Percentiles rank a stretch among this genome's conserved stretches.
phyloP scores from a whole-genome alignment of 2,113 vertebrate species.

The Rhombomys opimus region DNA sequence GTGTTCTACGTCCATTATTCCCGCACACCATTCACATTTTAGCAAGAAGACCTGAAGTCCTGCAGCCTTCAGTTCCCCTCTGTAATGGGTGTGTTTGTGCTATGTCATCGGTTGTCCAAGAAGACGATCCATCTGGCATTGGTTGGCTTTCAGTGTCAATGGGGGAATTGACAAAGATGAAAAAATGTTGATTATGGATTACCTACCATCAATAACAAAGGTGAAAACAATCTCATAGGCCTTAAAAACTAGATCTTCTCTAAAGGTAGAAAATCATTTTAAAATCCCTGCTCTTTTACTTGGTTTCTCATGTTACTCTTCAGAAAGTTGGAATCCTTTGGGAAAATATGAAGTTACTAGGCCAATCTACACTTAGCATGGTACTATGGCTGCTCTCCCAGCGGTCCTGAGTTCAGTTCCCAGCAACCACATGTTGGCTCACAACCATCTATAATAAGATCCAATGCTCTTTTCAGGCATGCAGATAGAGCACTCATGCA shows the following conservation, averaged over 20 bases:
- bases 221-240: conserved; percentile 32
- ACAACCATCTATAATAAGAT: neutral
- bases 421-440: neutral
- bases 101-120: conserved; percentile 47
- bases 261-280: conserved; percentile 43
- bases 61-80: neutral
- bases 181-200: conserved; percentile 39
- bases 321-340: neutral
- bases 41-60: neutral
- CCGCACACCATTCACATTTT: neutral
- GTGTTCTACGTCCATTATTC: conserved; percentile 43
- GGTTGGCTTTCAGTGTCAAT: conserved; percentile 53
- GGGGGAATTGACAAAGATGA: conserved; percentile 4
- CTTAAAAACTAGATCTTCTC: conserved; percentile 53
- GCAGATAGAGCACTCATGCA: neutral
- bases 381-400: neutral
- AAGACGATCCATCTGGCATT: neutral
- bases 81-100: neutral
- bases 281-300: neutral
- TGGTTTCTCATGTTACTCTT: conserved; percentile 44
- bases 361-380: neutral
- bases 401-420: neutral
- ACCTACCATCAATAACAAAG: conserved; percentile 15
- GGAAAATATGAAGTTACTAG: conserved; percentile 1
- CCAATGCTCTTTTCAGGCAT: neutral